Evolutionary conservation across 2,797 vertebrate genomes (phyloP), one percentile per base, ranked within the genome.

Genomic region (Hippoglossus hippoglossus): DNA sequence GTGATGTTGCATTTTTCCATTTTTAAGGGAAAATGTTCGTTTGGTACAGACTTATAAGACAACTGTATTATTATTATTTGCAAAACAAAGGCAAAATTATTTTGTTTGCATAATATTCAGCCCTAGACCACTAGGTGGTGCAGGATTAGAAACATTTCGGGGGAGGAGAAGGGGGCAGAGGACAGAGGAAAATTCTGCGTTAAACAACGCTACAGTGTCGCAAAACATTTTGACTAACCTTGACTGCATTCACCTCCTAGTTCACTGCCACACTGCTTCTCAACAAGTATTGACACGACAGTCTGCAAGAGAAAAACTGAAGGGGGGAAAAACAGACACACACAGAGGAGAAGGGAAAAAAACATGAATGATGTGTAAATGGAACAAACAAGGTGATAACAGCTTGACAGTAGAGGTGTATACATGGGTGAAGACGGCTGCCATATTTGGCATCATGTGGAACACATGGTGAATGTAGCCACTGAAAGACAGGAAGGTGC

Each of bases 231-330:
- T 86, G 89, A 92, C 91, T 90, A 94, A 93, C 93, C 92, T 93
- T 92, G 87, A 93, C 92, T 92, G 87, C 90, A 90, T 93, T 93
- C 91, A 93, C 87, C 84, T 92, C 88, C 87, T 88, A 87, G 89
- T 86, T 87, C 83, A 75, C 77, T 82, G 90, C 88, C 90, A 93
- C 85, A 80, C 79, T 80, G 82, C 87, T 76, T 83, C 91, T 90
- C 88, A 93, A 93, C 91, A 93, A 91, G 92, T 90, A 93, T 89
- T 94, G 93, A 94, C 91, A 94, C 79, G 84, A 91, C 87, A 91
- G 88, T 90, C 91, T 93, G 90, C 82, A 81, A 87, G 82, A 90
- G 79, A 88, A 84, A 86, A 90, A 89, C 67, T 73, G 79, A 81
- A 75, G 76, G 77, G 85, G 58, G 18, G 25, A 13, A 18, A 73